phyloP scores from a whole-genome alignment of 2,113 vertebrate species.

The Perognathus longimembris region DNA sequence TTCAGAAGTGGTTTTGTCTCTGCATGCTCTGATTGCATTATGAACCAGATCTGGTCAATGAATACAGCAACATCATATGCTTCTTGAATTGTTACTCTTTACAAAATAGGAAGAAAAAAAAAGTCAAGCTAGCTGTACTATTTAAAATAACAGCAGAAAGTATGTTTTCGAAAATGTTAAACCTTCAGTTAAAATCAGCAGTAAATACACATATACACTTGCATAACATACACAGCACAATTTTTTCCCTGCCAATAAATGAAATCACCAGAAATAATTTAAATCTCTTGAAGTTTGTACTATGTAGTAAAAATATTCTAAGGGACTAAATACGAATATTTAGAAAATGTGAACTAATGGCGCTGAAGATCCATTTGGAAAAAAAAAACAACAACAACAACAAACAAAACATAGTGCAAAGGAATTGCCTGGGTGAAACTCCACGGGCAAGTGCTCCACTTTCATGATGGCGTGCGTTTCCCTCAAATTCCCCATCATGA shows the following conservation, averaged over 20 bases:
- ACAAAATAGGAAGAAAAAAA: too few species aligned
- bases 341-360: not conserved
- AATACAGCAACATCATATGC: not conserved
- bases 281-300: not conserved
- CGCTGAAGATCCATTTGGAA: not conserved
- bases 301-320: not conserved
- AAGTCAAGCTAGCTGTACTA: not conserved
- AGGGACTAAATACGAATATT: not conserved
- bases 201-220: not conserved
- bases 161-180: not conserved
- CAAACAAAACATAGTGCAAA: not conserved
- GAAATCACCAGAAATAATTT: not conserved
- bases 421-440: not conserved
- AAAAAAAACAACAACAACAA: too few species aligned
- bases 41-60: slow-evolving; percentile 32
- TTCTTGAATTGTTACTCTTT: not conserved
- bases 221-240: not conserved
- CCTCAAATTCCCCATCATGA: not conserved
- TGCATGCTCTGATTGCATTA: slow-evolving; percentile 17
- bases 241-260: not conserved
- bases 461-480: not conserved
- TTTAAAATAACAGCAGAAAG: not conserved
- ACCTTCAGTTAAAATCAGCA: not conserved
- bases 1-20: slow-evolving; percentile 40
- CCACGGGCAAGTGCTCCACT: not conserved